Evolutionary conservation across 2,888 invertebrate genomes (phyloP).

Genomic region (Aporophyla lueneburgensis): DNA sequence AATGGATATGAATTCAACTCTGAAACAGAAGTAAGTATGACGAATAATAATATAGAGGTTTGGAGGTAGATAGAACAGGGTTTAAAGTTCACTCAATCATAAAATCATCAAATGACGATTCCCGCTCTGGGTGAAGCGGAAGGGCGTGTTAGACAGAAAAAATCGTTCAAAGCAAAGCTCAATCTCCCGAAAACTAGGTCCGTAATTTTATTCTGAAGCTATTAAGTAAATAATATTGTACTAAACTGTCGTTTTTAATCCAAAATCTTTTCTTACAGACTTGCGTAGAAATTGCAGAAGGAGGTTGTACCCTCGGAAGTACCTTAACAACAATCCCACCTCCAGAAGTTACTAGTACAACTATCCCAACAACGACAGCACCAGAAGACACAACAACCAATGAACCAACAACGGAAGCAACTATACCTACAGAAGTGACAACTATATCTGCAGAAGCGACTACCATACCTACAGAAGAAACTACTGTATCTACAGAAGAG

Average conservation of each 20-base stretch:
- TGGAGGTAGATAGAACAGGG: too few relatives aligned
- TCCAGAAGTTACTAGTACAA: neutral
- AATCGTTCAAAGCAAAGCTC: too few relatives aligned
- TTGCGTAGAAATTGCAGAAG: slow-evolving; percentile 55
- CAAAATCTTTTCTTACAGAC: slow-evolving; percentile 2
- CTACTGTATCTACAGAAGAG: neutral
- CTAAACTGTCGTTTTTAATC: neutral
- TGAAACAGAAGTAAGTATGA: slow-evolving; percentile 22
- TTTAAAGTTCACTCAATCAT: too few relatives aligned
- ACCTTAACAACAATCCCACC: slow-evolving; percentile 1
- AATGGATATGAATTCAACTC: slow-evolving; percentile 40
- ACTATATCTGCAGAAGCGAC: neutral
- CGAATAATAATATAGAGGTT: neutral
- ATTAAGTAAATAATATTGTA: neutral
- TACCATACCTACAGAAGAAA: neutral
- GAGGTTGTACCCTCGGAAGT: slow-evolving; percentile 61
- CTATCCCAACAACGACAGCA: slow-evolving; percentile 5
- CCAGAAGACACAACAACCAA: slow-evolving; percentile 1
- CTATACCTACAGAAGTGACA: neutral
- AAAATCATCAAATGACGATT: too few relatives aligned
- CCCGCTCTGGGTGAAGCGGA: too few relatives aligned
- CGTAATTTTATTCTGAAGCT: neutral
- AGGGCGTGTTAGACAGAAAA: too few relatives aligned
- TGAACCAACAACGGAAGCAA: neutral
- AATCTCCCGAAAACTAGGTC: neutral